phyloP scores from a whole-genome alignment of 2,113 vertebrate species.

The Podarcis muralis region DNA sequence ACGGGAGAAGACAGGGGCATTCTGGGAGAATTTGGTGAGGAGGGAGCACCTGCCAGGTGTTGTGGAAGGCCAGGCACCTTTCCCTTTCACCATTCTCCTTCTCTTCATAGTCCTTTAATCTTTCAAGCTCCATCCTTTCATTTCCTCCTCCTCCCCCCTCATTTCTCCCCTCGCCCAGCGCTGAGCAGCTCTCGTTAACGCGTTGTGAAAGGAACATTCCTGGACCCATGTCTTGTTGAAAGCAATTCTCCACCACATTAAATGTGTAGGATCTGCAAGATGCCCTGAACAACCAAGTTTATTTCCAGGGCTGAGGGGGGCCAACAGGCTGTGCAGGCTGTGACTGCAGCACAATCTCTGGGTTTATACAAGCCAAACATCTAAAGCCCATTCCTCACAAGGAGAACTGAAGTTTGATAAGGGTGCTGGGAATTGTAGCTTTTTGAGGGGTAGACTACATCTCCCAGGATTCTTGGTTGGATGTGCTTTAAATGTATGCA shows the following conservation, averaged over 20 bases:
- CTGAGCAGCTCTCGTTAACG: background rate
- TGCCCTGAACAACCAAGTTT: background rate
- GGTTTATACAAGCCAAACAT: too few species aligned
- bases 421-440: too few species aligned
- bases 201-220: constrained; percentile 16
- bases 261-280: background rate
- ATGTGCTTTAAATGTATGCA: too few species aligned
- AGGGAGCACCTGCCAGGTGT: background rate
- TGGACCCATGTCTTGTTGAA: background rate
- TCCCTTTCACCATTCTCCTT: too few species aligned
- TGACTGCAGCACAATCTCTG: background rate
- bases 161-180: background rate
- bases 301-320: background rate
- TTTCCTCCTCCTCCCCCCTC: too few species aligned
- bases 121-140: background rate
- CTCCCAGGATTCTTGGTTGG: too few species aligned
- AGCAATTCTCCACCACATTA: background rate
- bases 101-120: background rate
- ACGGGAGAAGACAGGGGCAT: background rate
- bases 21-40: too few species aligned
- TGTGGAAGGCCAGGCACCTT: too few species aligned
- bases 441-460: too few species aligned
- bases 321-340: background rate
- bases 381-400: too few species aligned
- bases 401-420: too few species aligned